Base-by-base conservation (phyloP, 2,797 vertebrate genomes). In the Eulemur coronatus region DNA sequence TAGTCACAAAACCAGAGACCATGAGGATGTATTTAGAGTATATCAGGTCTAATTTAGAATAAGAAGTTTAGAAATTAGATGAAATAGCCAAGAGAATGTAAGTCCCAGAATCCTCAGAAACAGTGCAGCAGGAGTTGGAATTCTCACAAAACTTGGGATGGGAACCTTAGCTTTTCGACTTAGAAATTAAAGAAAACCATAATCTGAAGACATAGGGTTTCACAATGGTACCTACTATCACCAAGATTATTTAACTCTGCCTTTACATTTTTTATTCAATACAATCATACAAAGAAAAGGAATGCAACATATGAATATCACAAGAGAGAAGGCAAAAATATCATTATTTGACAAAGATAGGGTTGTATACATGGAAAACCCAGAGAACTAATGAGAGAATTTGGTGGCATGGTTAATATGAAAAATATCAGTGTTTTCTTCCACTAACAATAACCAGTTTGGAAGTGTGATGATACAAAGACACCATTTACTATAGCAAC, bases 401-500 rank as follows among this genome's bases (percentile, higher is more conserved):
- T 61, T 5, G 41, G n/a, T n/a, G 26, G 22, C 9, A 38, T 76
- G 20, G 38, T 38, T 43, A 81, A 85, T 43, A 79, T 20, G n/a
- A 4, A 90, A 57, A 93, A 89, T 4, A 43, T 41, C 22, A 65
- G 8, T 55, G 30, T 28, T 75, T 95, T 84, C 18, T 72, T 84
- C 48, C 4, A 35, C 30, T 46, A 59, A 46, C 38, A 91, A 72
- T 82, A 86, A 69, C 6, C 35, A 46, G 20, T 84, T 76, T 86
- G 52, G n/a, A 75, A 85, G 43, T 70, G 3, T 84, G 38, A 55
- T 87, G 7, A 67, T 24, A 81, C 55, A 94, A 86, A 63, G 24
- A 94, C 55, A 46, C 18, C 80, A 61, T 78, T 79, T 91, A 88
- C 65, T 81, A 28, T 35, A 96, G n/a, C 61, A 84, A 95, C 28